Percentiles rank a stretch among this genome's conserved stretches.
phyloP scores from a whole-genome alignment of 2,113 vertebrate genomes.

The Crotalus helleri region DNA sequence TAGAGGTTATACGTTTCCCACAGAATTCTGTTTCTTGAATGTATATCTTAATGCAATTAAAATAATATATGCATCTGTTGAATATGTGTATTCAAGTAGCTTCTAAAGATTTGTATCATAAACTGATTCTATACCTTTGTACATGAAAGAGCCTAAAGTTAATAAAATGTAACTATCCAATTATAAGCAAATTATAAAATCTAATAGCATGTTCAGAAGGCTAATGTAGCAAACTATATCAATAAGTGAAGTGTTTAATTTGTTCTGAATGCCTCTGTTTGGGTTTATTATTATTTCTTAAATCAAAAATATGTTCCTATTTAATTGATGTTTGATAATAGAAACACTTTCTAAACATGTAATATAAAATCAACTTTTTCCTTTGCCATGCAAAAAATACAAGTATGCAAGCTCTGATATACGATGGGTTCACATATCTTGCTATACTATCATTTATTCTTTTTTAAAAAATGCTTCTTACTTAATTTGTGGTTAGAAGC shows the following conservation, averaged over 20 bases:
- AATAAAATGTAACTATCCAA: slow-evolving; percentile 9
- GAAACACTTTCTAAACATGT: neutral
- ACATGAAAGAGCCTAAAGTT: neutral
- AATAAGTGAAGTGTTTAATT: slow-evolving; percentile 1
- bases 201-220: neutral
- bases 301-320: neutral
- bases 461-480: neutral
- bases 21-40: neutral
- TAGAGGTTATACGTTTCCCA: neutral
- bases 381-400: neutral
- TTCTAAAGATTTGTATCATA: neutral
- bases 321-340: neutral
- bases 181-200: neutral
- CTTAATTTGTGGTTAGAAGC: neutral
- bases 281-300: neutral
- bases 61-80: neutral
- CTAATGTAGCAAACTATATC: neutral
- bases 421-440: neutral
- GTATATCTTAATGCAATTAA: neutral
- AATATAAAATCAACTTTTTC: neutral
- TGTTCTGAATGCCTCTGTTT: neutral
- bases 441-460: neutral
- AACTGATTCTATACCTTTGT: neutral
- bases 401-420: neutral
- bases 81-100: neutral